Evolutionary conservation across 92 coral and sea anemone species (phyloP), one percentile per base, ranked within the genome.

Genomic region (Porites cylindrica): DNA sequence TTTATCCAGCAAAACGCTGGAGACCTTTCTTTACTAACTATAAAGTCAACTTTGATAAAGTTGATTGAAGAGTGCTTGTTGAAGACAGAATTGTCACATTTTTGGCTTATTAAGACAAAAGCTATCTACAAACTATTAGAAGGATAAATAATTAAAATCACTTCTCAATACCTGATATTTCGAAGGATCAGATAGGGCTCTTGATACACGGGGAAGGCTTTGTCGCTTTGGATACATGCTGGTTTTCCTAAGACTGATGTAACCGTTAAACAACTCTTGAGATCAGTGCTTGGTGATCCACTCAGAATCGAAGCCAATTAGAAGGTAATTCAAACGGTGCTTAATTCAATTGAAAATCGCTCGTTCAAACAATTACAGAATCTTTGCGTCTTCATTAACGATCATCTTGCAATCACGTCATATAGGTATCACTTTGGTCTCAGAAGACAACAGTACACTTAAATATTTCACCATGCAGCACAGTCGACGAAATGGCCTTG

Each of bases 311-410:
- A 60, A 32, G 19, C 11, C 86, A 82, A 82, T 70, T 58, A 82
- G 47, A 70, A 18, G 17, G 58, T 58, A 70, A 82, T 82, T 70
- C 54, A 52, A 69, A 81, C 56, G 85, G 47, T 81, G 67, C 76
- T 67, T 53, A 81, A 81, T 81, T 72, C 85, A 68, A 81, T 70
- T 19, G 76, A 70, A 51, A 29, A 10, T 23, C 77, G 69, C 17
- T 70, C 61, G 21, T n/a, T 10, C 53, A 13, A 20, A 51, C 50
- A 68, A 51, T 18, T 24, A n/a, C 1, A 53, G 20, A 11, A 1
- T 58, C 32, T 38, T 58, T 19, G 78, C 47, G 10, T 10, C 13
- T 6, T 67, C 64, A 52, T 13, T 70, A 23, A 29, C 20, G 59
- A 10, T 56, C 24, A 1, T 23, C 51, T 8, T 3, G 47, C 47